Base-by-base conservation (phyloP, 2,797 vertebrate species). In the Remorina albescens region DNA sequence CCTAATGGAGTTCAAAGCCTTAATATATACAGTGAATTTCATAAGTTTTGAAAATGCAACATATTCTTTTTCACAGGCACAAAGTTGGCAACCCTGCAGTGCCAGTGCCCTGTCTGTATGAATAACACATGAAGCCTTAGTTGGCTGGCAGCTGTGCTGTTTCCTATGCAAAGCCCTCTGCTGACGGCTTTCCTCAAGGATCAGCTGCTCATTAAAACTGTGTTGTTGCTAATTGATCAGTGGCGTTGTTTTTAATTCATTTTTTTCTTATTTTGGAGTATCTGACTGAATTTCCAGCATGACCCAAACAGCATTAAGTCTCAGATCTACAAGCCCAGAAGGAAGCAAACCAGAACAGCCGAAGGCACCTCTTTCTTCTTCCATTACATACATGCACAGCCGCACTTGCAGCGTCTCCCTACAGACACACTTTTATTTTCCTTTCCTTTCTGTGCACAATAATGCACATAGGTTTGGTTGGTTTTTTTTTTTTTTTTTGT, bases 161-260 rank as follows among this genome's bases (percentile, higher is more conserved):
- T 79, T 83, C 74, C 76, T 76, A 82, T 57, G 34, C 84, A 54
- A 47, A 37, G 23, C 69, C 55, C 46, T 73, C 54, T 39, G 78
- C 81, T 19, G n/a, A 51, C 3, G 12, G 76, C 74, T 69, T 72
- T 70, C 66, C 78, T 62, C 53, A 26, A 77, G 57, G 57, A 73
- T 86, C 74, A 72, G 83, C 71, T 54, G 78, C 77, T 89, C 80
- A 83, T 81, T 87, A 84, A 50, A 78, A 53, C 62, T 19, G 44
- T 75, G 69, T 64, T 81, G 58, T 23, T 58, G 60, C 71, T 84
- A 81, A 83, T 79, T 83, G 64, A 86, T 81, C 42, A 8, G 30
- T 18, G 1, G 30, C 19, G 6, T 71, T 25, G 34, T 13, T 39
- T 32, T 60, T n/a, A n/a, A n/a, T 46, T 23, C 25, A 26, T 34